These are phyloP conservation scores for Tupiocoris notatus DNA, from an alignment of 2,888 invertebrate species.

Conservation along the genomic window DNA sequence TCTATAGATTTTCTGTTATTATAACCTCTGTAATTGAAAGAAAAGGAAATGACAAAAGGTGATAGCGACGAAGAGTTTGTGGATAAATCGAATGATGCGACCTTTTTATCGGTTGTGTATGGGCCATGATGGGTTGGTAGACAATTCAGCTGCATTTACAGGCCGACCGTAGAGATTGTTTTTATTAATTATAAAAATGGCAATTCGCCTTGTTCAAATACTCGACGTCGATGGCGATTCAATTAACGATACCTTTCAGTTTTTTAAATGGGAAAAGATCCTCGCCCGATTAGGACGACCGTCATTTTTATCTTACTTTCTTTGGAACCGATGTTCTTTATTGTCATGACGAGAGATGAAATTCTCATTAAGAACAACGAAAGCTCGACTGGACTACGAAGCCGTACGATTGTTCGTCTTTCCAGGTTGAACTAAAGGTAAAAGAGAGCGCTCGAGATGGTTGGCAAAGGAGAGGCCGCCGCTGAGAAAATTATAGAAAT, in stretches of 20 bases:
- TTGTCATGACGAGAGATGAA: constrained; percentile 14
- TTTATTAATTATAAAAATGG: no score
- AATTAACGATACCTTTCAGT: neutral
- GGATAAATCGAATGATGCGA: no score
- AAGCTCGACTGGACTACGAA: constrained; percentile 14
- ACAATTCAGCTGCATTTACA: no score
- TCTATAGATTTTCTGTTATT: no score
- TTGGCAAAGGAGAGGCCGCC: neutral
- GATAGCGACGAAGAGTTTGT: no score
- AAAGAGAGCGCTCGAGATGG: neutral
- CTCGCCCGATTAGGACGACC: neutral
- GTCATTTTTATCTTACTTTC: neutral
- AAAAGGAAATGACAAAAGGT: no score
- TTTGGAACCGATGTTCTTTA: neutral
- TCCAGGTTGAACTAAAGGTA: neutral
- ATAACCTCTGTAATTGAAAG: no score
- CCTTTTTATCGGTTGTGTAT: no score
- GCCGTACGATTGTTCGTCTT: constrained; percentile 13
- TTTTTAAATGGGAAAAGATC: neutral
- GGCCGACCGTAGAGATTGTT: no score
- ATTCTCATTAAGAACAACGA: constrained; percentile 23
- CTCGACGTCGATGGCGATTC: neutral
- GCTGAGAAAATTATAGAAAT: neutral
- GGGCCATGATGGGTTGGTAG: no score
- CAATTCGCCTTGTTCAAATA: no score